A percentile compares a stretch with the other conserved stretches of the same genome.
These are phyloP conservation scores for Caenorhabditis wallacei DNA, from an alignment of 2,888 invertebrate species.

Conservation along the genomic window DNA sequence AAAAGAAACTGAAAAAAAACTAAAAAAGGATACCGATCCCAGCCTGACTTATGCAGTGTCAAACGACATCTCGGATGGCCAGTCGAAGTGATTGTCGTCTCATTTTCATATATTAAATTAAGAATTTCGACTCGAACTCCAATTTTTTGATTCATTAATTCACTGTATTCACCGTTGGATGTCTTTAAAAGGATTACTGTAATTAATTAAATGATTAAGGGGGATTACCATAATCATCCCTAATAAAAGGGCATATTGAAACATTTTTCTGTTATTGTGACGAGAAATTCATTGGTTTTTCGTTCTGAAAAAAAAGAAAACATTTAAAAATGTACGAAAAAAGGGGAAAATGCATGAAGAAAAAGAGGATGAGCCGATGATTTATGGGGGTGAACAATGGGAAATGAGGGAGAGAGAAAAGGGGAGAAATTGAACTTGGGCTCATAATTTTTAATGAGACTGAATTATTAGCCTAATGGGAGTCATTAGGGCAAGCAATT, in stretches of 20 bases:
- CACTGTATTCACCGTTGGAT: slow-evolving; percentile 41
- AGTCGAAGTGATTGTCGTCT: slow-evolving; percentile 44
- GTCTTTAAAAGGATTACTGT: slow-evolving; percentile 13
- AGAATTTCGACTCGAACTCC: slow-evolving; percentile 56
- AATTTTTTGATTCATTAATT: slow-evolving; percentile 60
- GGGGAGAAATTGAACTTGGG: not conserved
- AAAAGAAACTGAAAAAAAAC: slow-evolving; percentile 20
- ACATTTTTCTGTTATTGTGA: not conserved
- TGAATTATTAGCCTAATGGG: not conserved
- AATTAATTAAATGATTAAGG: not conserved
- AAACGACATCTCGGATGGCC: slow-evolving; percentile 63
- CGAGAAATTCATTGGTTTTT: not conserved
- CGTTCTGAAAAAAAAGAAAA: not conserved
- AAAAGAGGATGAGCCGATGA: slow-evolving; percentile 28
- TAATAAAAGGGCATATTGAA: slow-evolving; percentile 5
- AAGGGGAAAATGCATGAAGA: not conserved
- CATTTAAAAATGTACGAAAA: slow-evolving; percentile 20
- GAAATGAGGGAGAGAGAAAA: not conserved
- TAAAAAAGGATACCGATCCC: slow-evolving; percentile 54
- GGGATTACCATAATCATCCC: not conserved
- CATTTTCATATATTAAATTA: slow-evolving; percentile 58
- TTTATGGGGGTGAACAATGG: slow-evolving; percentile 20
- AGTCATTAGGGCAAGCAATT: not conserved
- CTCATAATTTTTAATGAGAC: not conserved
- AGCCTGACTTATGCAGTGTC: slow-evolving; percentile 67